phyloP scores from a whole-genome alignment of 2,113 vertebrate species.

The Pedetes capensis region DNA sequence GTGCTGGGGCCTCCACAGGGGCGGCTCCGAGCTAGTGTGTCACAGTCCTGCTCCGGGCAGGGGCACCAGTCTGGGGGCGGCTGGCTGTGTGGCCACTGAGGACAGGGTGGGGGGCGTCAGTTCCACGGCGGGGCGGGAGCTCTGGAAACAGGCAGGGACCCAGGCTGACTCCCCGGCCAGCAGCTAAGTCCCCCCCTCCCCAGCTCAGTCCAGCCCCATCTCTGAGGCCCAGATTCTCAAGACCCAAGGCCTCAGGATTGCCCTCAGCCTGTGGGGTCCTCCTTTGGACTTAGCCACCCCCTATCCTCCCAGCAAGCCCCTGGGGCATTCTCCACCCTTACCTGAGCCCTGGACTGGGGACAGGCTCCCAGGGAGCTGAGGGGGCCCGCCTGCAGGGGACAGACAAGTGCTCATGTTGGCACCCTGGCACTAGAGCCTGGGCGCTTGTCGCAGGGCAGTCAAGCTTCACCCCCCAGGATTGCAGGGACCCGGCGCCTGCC shows the following conservation, averaged over 20 bases:
- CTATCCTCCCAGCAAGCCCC: neutral
- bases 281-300: neutral
- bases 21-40: conserved; percentile 38
- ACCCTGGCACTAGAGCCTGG: too few species aligned
- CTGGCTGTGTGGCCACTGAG: conserved; percentile 43
- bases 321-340: neutral
- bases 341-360: neutral
- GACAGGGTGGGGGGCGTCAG: neutral
- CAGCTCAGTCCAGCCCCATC: fast-evolving
- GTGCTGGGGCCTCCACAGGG: neutral
- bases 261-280: fast-evolving
- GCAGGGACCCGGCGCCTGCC: too few species aligned
- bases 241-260: too few species aligned
- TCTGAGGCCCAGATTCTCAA: neutral
- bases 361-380: neutral
- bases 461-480: neutral
- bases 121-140: fast-evolving
- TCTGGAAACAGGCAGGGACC: neutral
- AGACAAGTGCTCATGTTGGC: neutral
- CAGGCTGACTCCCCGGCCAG: neutral
- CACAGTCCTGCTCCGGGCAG: fast-evolving
- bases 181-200: neutral
- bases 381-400: conserved; percentile 55
- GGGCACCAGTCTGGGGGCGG: neutral
- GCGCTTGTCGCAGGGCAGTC: neutral